Evolutionary conservation across 2,888 invertebrate genomes (phyloP).

Genomic region (Julus scanicus): DNA sequence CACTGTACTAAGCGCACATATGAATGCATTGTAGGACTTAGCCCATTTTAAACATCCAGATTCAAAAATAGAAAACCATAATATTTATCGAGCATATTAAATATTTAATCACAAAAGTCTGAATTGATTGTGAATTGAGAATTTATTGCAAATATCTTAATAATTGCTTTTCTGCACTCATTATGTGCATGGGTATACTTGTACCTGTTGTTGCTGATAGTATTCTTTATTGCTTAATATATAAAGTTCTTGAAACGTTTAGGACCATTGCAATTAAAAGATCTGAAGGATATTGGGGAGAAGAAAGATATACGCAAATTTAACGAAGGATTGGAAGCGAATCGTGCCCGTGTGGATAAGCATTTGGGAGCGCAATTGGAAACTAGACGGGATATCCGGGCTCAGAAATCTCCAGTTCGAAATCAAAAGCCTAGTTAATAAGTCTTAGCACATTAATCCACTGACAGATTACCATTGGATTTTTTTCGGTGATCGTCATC

Average conservation of each 20-base stretch:
- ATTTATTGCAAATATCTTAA: too few species aligned
- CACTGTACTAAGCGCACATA: too few species aligned
- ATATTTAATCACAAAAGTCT: too few species aligned
- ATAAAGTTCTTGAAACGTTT: background rate
- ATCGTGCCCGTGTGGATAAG: slow-evolving; percentile 46
- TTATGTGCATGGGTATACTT: background rate
- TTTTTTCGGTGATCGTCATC: background rate
- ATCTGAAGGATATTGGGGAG: background rate
- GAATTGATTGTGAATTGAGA: too few species aligned
- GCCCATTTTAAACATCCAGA: too few species aligned
- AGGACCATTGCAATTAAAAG: background rate
- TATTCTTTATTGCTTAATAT: slow-evolving; percentile 50
- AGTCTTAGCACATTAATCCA: background rate
- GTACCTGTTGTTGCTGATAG: slow-evolving; percentile 8
- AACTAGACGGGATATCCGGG: slow-evolving; percentile 10
- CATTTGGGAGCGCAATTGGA: slow-evolving; percentile 32
- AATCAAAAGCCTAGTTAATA: slow-evolving; percentile 3
- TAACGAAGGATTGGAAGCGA: slow-evolving; percentile 22
- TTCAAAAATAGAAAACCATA: too few species aligned
- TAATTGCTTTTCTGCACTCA: background rate
- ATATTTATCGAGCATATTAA: too few species aligned
- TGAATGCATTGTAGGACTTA: too few species aligned
- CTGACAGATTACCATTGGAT: background rate
- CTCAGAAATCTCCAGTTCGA: slow-evolving; percentile 8
- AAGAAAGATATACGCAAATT: slow-evolving; percentile 41